Evolutionary conservation across 2,888 invertebrate species (phyloP).

Genomic region (Hedya salicella): DNA sequence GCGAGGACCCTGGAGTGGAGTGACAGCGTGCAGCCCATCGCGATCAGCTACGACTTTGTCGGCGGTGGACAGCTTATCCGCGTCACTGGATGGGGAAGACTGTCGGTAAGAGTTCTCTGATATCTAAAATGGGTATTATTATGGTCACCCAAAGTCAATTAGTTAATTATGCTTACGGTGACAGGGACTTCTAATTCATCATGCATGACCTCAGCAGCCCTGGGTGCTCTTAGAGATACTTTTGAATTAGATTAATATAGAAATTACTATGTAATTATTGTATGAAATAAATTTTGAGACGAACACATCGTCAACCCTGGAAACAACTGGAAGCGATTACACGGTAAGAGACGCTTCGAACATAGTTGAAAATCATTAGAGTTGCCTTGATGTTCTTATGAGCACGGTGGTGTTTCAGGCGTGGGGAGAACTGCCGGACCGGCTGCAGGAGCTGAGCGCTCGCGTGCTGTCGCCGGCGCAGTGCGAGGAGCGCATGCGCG

Average conservation of each 20-base stretch:
- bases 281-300: background rate
- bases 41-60: slow-evolving; percentile 33
- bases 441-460: slow-evolving; percentile 17
- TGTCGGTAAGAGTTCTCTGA: slow-evolving; percentile 7
- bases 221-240: too few species aligned
- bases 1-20: background rate
- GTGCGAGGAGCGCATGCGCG: slow-evolving; percentile 12
- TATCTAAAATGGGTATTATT: too few species aligned
- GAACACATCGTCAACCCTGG: background rate
- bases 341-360: background rate
- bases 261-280: too few species aligned
- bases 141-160: too few species aligned
- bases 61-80: slow-evolving; percentile 39
- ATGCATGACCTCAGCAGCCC: too few species aligned
- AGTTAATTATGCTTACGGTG: too few species aligned
- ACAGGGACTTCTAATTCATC: too few species aligned
- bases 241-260: too few species aligned
- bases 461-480: slow-evolving; percentile 1
- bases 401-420: background rate
- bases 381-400: background rate
- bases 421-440: background rate
- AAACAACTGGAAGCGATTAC: background rate
- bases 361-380: too few species aligned
- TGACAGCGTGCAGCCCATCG: slow-evolving; percentile 7
- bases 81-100: slow-evolving; percentile 43